Evolutionary conservation across 2,797 vertebrate genomes (phyloP), one percentile per base, ranked within the genome.

Genomic region (Gymnothorax javanicus): DNA sequence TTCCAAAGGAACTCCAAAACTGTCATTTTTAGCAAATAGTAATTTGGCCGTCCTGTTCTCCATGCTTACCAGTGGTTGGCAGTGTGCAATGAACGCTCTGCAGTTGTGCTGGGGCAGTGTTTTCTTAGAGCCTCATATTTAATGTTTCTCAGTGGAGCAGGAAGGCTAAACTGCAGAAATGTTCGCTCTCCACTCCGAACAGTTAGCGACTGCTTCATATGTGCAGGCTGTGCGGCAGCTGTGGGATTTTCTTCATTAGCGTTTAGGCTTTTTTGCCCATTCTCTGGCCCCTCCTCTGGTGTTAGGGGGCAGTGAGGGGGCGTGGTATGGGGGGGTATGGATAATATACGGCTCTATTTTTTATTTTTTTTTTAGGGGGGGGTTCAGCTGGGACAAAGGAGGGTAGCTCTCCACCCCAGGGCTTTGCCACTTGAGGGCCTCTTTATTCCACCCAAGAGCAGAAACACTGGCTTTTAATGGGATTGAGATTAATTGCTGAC

Each of bases 401-500:
- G 43, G 4, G 75, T 12, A 52, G 60, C 52, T 7, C 86, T 11
- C 86, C 64, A 54, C 86, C 82, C 56, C 58, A 67, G 85, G 85
- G 85, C 88, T 57, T 82, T 84, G 90, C 89, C 93, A 84, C 77
- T 91, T 86, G 91, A 95, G 94, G 91, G 92, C 88, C 91, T 92
- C 89, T 92, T 95, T 95, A 95, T 95, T 93, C 93, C 91, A 91
- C 88, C 85, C 87, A 90, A 91, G 91, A 88, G 90, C 90, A 92
- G 93, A 93, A 93, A 93, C 94, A 91, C 91, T 85, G 92, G 91
- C 94, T 94, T 87, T 94, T 95, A 95, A 96, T 94, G 67, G 87
- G 95, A 93, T 94, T 94, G 95, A 96, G 95, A 96, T 95, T 95
- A 96, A 96, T 96, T 95, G 95, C 95, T 95, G 95, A 94, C 91